Evolutionary conservation across 2,888 invertebrate genomes (phyloP), one percentile per base, ranked within the genome.

Genomic region (Gandaritis pyraliata): DNA sequence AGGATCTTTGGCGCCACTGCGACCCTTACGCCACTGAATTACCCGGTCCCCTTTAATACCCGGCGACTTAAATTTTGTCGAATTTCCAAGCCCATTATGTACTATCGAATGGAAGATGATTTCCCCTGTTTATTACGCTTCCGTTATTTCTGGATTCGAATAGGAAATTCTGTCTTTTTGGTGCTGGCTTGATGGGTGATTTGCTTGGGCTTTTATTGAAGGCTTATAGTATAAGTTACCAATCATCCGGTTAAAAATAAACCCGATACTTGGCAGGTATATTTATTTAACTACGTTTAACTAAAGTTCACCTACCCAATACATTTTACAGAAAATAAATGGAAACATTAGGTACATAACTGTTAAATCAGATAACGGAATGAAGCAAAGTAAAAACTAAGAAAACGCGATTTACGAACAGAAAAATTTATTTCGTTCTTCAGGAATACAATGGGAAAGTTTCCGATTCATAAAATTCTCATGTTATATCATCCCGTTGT

Each of bases 11-110:
- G 91, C 92, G 92, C 92, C 92, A 87, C 65, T 76, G 78, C 86
- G 89, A 87, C 91, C 91, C 92, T 90, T 90, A 90, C 88, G 85
- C 63, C 88, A 90, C 87, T 83, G 90, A 90, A 90, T 90, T 90
- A 90, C 90, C 88, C 79, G 66, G 84, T 87, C 90, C 90, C 91
- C 90, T 90, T 88, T 89, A 91, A 91, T 89, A 88, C 87, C 78
- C 83, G 82, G 82, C 83, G 86, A 89, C 87, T 92, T 90, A 92
- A 92, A 92, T 90, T 90, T 89, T 86, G 86, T 88, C 86, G 88
- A 91, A 90, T 89, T 91, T 90, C 87, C 81, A 88, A 85, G 75
- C 77, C 84, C 81, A 80, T 86, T 85, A 87, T 86, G 83, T 83
- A 81, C 80, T 78, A 85, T 88, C 88, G 80, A 83, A 88, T 86